These are phyloP conservation scores for Rhagonycha fulva DNA, from an alignment of 2,888 invertebrate genomes.

Conservation along the genomic window DNA sequence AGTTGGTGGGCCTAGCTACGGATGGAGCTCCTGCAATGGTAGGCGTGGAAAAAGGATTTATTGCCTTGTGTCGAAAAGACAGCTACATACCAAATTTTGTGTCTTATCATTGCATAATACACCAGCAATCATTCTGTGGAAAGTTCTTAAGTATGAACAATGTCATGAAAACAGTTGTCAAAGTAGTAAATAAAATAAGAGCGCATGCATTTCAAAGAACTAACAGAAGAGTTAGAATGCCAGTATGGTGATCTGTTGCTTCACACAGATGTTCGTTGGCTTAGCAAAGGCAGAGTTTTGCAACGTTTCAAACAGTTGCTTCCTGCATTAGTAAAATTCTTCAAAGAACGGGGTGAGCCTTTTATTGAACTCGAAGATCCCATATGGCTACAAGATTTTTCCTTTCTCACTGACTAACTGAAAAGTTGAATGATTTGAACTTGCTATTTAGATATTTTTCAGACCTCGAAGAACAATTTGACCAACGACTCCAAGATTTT, in stretches of 20 bases:
- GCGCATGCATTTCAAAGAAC: neutral
- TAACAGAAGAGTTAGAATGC: neutral
- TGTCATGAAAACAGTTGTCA: neutral
- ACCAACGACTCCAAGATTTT: too few species aligned
- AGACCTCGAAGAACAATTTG: too few species aligned
- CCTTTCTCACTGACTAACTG: too few species aligned
- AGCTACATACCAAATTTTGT: constrained; percentile 26
- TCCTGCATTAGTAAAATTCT: too few species aligned
- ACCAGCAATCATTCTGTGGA: neutral
- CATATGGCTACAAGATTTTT: too few species aligned
- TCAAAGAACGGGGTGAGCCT: too few species aligned
- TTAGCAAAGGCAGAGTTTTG: too few species aligned
- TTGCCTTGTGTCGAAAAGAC: constrained; percentile 30
- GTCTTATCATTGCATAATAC: constrained; percentile 17
- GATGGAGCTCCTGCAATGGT: constrained; percentile 32
- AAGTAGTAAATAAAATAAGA: neutral
- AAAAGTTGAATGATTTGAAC: too few species aligned
- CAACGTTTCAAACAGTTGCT: too few species aligned
- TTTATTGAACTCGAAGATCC: too few species aligned
- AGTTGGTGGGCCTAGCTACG: constrained; percentile 33
- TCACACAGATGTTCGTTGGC: too few species aligned
- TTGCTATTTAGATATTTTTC: too few species aligned
- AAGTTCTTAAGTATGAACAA: neutral
- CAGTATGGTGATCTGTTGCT: neutral
- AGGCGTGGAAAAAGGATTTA: constrained; percentile 29